phyloP scores from a whole-genome alignment of 2,888 invertebrate genomes.

The Arge pagana region DNA sequence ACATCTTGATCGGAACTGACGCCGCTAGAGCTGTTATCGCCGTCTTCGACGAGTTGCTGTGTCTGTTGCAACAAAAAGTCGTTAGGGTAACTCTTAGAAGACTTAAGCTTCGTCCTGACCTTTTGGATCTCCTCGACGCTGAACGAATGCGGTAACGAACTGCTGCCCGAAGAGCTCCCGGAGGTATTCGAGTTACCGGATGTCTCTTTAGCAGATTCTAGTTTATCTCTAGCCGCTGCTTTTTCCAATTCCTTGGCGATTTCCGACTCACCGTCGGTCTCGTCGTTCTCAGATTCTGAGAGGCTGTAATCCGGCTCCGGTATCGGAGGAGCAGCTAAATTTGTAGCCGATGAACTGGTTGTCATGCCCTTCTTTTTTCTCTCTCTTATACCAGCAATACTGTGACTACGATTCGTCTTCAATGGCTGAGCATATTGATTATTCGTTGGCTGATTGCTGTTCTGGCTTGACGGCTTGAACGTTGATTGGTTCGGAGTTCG shows the following conservation, averaged over 20 bases:
- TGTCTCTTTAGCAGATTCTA: slow-evolving; percentile 57
- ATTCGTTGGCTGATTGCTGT: slow-evolving; percentile 38
- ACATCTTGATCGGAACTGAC: slow-evolving; percentile 86
- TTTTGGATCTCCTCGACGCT: slow-evolving; percentile 89
- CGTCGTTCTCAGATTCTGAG: slow-evolving; percentile 82
- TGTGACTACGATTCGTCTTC: slow-evolving; percentile 56
- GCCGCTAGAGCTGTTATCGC: slow-evolving; percentile 86
- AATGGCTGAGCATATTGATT: slow-evolving; percentile 68
- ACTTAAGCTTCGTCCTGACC: slow-evolving; percentile 81
- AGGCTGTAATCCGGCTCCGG: slow-evolving; percentile 92
- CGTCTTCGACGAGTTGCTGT: slow-evolving; percentile 67
- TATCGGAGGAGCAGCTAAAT: slow-evolving; percentile 71
- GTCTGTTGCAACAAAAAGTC: slow-evolving; percentile 68
- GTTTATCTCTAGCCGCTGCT: slow-evolving; percentile 57
- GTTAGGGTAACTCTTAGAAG: slow-evolving; percentile 86
- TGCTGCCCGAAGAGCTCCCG: slow-evolving; percentile 68
- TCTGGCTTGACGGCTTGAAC: slow-evolving; percentile 53
- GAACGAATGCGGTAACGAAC: slow-evolving; percentile 82
- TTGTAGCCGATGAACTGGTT: slow-evolving; percentile 55
- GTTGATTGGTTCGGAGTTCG: slow-evolving; percentile 59
- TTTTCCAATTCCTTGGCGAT: slow-evolving; percentile 64
- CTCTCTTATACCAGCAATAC: slow-evolving; percentile 48
- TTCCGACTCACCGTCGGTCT: slow-evolving; percentile 52
- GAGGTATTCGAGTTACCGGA: slow-evolving; percentile 59
- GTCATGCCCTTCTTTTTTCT: slow-evolving; percentile 54